Base-by-base conservation (phyloP, 2,797 vertebrate species). In the Synaphobranchus kaupii region DNA sequence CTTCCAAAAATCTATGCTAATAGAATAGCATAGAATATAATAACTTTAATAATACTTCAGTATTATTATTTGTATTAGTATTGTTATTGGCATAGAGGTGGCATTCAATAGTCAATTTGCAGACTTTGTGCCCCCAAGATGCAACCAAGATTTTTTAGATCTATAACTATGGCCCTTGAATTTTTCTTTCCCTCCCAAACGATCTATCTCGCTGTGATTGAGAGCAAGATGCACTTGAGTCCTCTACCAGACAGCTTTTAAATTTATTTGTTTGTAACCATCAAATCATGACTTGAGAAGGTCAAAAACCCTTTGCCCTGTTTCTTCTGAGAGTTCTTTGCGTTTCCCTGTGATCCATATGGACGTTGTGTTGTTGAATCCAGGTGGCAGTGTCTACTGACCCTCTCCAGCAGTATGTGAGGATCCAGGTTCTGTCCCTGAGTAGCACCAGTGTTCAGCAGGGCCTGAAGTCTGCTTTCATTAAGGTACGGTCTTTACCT, bases 361-460 rank as follows among this genome's bases (percentile, higher is more conserved):
- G 84, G 15, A n/a, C 15, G 60, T 1, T 85, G 34, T 48, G 9
- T 47, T 39, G 20, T 85, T 85, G 84, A 84, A 87, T 90, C 20
- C 91, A 95, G 94, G 87, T 90, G 84, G 93, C 91, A 54, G 56
- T 94, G 88, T 92, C 89, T 5, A 95, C 93, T 89, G 93, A 88
- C 2, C 90, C 89, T 60, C 91, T 90, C 0, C 81, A 52, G 0
- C 54, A 89, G 76, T 91, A 91, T 0, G 0, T 89, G 4, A 91
- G 83, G 88, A 88, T 94, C 80, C 89, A 92, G 87, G 93, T 93
- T 71, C 92, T 92, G 31, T 92, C 94, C 56, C 83, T 91, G n/a
- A n/a, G 89, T 60, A 88, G 73, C 68, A 60, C 2, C 0, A 90
- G 90, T 48, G 0, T 28, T 82, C 88, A 92, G 88, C 93, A 84